Evolutionary conservation across 2,113 vertebrate species (phyloP).

Genomic region (Mobula birostris): DNA sequence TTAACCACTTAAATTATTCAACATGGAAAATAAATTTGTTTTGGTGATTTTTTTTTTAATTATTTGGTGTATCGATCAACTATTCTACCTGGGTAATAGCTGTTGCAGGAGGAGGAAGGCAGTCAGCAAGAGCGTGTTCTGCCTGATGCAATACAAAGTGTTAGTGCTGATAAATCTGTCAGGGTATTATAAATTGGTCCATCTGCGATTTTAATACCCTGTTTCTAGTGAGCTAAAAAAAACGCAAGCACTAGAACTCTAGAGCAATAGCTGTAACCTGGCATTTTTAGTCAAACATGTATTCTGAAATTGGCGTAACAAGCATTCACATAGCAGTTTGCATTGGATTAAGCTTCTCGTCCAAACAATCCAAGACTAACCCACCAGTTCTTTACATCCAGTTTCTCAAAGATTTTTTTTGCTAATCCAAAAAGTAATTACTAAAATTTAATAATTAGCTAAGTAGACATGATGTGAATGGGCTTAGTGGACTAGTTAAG

Average conservation of each 20-base stretch:
- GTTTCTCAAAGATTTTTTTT: not conserved
- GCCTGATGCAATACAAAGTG: not conserved
- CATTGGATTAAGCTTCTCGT: not conserved
- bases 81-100: not conserved
- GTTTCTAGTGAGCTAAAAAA: not conserved
- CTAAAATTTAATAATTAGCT: not conserved
- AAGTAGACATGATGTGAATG: not conserved
- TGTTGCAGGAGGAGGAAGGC: not conserved
- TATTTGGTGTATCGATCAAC: not conserved
- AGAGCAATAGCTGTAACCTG: not conserved
- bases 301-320: not conserved
- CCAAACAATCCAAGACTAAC: not conserved
- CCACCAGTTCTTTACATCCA: not conserved
- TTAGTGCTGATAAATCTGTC: not conserved
- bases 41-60: not conserved
- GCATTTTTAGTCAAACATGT: not conserved
- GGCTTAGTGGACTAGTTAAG: slow-evolving; percentile 1
- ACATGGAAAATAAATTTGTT: slow-evolving; percentile 10
- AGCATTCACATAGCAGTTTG: slow-evolving; percentile 2
- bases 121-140: not conserved
- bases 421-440: not conserved
- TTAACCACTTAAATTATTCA: slow-evolving; percentile 18
- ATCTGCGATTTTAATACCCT: not conserved
- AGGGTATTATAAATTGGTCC: not conserved
- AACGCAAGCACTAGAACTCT: not conserved